Conservation (phyloP, 2,797 vertebrate genomes). For the Enoplosus armatus region DNA sequence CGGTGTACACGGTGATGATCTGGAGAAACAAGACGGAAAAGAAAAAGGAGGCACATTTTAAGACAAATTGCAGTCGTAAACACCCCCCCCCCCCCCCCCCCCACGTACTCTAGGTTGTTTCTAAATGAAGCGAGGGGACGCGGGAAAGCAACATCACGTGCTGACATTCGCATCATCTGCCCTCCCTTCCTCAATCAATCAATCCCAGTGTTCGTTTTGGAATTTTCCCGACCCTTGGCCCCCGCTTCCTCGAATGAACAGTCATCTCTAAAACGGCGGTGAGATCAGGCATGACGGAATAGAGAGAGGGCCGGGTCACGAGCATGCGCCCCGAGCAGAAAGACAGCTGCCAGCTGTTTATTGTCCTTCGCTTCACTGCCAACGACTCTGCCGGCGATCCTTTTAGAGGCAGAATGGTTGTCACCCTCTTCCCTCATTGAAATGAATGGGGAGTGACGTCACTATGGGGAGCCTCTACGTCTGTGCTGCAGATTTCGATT, state of each 20-base stretch:
- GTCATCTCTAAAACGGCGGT: not conserved
- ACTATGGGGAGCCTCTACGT: too few species aligned
- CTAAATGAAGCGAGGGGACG: not conserved
- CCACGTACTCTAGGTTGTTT: too few species aligned
- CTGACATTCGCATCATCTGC: not conserved
- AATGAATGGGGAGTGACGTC: too few species aligned
- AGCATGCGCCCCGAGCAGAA: too few species aligned
- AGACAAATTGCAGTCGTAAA: too few species aligned
- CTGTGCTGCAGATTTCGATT: too few species aligned
- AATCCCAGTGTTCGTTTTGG: not conserved
- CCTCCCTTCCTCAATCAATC: not conserved
- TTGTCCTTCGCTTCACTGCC: too few species aligned
- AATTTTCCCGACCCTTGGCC: not conserved
- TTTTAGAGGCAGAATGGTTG: too few species aligned
- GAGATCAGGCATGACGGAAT: not conserved
- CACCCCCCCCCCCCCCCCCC: too few species aligned
- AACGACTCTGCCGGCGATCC: too few species aligned
- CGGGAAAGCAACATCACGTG: not conserved
- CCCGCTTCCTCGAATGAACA: not conserved
- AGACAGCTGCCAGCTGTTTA: too few species aligned
- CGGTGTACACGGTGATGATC: constrained; percentile 97
- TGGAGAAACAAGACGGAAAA: constrained; percentile 63
- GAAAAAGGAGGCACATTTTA: constrained; percentile 1
- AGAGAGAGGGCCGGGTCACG: not conserved
- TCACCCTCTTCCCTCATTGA: too few species aligned